Percentiles rank a stretch among this genome's conserved stretches.
Evolutionary conservation across 1,140 invertebrate genomes (phyloP).

Genomic region (Listronotus oregonensis): DNA sequence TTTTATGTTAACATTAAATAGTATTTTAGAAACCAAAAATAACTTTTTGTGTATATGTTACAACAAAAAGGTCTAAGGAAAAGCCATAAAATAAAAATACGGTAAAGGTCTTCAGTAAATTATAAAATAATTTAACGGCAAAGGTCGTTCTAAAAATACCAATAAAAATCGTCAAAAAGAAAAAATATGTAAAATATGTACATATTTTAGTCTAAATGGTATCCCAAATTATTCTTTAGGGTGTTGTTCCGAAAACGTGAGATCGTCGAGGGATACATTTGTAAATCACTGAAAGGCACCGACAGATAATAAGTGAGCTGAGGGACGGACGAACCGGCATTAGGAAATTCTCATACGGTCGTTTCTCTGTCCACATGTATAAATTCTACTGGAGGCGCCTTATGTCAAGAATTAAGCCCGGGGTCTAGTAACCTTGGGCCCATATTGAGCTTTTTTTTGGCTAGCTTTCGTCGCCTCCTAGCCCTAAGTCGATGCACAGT

Average conservation of each 20-base stretch:
- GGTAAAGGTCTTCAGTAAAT: neutral
- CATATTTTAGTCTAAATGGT: conserved; percentile 26
- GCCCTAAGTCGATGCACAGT: conserved; percentile 54
- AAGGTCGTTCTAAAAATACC: conserved; percentile 3
- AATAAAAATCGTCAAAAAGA: conserved; percentile 14
- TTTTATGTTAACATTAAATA: no score
- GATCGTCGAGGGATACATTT: conserved; percentile 29
- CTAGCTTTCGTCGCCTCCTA: conserved; percentile 56
- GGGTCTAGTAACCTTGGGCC: conserved; percentile 50
- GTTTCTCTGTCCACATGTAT: conserved; percentile 88
- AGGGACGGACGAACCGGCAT: conserved; percentile 53
- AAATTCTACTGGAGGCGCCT: conserved; percentile 84
- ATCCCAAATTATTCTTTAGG: conserved; percentile 17
- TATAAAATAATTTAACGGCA: neutral
- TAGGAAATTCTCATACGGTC: conserved; percentile 70
- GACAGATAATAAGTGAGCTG: conserved; percentile 55
- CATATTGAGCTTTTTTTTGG: conserved; percentile 62
- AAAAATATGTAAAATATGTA: conserved; percentile 28
- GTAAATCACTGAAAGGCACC: conserved; percentile 52
- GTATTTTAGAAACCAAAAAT: no score
- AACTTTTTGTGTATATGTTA: no score
- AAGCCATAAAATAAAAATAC: neutral
- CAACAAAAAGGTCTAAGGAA: no score
- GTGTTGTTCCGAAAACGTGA: conserved; percentile 33
- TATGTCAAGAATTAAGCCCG: conserved; percentile 73